Percentiles rank a stretch among this genome's conserved stretches.
Evolutionary conservation across 2,113 vertebrate genomes (phyloP).

Genomic region (Petroica traversi): DNA sequence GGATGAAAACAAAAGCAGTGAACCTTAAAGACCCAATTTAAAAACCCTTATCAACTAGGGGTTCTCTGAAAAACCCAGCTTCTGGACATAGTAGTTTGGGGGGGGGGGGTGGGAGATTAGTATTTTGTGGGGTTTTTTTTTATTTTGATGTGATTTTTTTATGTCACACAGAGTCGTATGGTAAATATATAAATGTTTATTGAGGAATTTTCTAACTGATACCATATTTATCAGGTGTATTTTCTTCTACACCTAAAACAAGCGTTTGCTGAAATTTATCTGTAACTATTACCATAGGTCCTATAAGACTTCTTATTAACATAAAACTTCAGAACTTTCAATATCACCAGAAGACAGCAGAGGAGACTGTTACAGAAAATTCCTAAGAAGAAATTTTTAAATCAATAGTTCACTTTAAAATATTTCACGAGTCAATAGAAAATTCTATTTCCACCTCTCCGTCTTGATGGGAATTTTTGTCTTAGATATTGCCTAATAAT

Average conservation of each 20-base stretch:
- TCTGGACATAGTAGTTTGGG: background rate
- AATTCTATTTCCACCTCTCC: background rate
- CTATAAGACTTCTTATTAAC: background rate
- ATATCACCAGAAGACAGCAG: background rate
- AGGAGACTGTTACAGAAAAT: background rate
- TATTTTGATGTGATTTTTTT: background rate
- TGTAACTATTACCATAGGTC: background rate
- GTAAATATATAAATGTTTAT: background rate
- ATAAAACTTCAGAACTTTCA: background rate
- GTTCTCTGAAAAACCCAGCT: background rate
- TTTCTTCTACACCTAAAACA: background rate
- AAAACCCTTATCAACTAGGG: background rate
- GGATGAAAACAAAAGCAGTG: background rate
- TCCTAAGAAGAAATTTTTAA: background rate
- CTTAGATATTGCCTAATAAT: background rate
- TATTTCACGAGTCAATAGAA: background rate
- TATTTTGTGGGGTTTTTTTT: background rate
- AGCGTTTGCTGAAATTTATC: background rate
- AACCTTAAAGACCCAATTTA: background rate
- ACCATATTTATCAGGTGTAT: background rate
- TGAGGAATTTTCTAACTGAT: background rate
- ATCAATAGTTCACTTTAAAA: background rate
- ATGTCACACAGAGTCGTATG: background rate
- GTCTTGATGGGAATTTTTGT: background rate
- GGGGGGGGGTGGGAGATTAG: rapidly evolving